phyloP scores from a whole-genome alignment of 2,888 invertebrate species.

The Daptonema setosum region DNA sequence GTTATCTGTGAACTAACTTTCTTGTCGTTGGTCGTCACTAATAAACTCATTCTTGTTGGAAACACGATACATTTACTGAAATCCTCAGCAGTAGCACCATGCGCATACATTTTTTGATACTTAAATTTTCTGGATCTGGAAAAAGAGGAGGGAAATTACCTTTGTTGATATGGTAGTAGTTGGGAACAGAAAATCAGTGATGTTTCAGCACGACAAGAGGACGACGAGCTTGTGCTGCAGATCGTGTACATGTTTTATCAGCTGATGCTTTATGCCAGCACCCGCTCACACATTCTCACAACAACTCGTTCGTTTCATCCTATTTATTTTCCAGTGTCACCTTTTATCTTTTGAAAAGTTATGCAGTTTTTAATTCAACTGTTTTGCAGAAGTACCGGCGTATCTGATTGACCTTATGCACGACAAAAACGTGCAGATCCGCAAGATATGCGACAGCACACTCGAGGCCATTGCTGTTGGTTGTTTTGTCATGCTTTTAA shows the following conservation, averaged over 20 bases:
- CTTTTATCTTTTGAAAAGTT: too few relatives aligned
- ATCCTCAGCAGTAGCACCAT: too few relatives aligned
- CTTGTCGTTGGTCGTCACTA: too few relatives aligned
- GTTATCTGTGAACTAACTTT: too few relatives aligned
- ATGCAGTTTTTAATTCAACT: not conserved
- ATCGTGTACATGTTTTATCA: slow-evolving; percentile 85
- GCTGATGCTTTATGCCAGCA: slow-evolving; percentile 53
- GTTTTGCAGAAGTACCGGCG: slow-evolving; percentile 58
- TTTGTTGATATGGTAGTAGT: too few relatives aligned
- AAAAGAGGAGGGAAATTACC: too few relatives aligned
- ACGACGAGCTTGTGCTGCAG: slow-evolving; percentile 90
- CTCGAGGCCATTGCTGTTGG: slow-evolving; percentile 74
- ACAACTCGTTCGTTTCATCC: slow-evolving; percentile 49
- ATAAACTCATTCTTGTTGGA: too few relatives aligned
- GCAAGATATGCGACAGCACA: slow-evolving; percentile 80
- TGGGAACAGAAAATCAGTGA: too few relatives aligned
- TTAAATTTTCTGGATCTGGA: not conserved
- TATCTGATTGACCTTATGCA: slow-evolving; percentile 90
- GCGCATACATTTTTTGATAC: too few relatives aligned
- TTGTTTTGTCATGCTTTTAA: too few relatives aligned
- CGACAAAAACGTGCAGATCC: slow-evolving; percentile 76
- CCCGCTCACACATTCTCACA: slow-evolving; percentile 58
- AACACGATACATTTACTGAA: too few relatives aligned
- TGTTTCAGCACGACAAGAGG: slow-evolving; percentile 78
- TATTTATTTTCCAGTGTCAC: too few relatives aligned